Percentiles rank a stretch among this genome's conserved stretches.
Evolutionary conservation across 92 coral and sea anemone genomes (phyloP).

Genomic region (Ricordea florida): DNA sequence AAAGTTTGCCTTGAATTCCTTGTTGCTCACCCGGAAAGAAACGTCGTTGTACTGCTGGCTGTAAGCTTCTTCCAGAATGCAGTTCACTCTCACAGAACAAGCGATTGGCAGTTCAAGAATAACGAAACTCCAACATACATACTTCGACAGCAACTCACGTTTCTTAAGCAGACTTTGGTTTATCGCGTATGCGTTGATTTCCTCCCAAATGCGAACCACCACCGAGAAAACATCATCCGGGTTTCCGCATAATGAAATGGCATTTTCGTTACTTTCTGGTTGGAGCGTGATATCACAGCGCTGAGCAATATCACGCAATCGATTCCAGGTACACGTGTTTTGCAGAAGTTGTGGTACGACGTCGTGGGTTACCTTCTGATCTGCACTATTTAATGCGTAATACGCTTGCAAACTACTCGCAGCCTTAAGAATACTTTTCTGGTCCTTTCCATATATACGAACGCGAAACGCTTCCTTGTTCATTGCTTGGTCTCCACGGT

Average conservation of each 20-base stretch:
- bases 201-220: constrained; percentile 58
- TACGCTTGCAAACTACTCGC: background rate
- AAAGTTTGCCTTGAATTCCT: background rate
- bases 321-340: constrained; percentile 6
- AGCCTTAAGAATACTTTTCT: background rate
- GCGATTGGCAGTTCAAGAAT: constrained; percentile 16
- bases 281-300: constrained; percentile 34
- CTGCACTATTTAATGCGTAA: constrained; percentile 29
- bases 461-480: no score
- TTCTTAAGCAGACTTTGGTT: constrained; percentile 55
- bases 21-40: background rate
- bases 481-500: no score
- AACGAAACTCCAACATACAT: constrained; percentile 63
- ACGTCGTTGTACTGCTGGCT: background rate
- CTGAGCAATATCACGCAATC: constrained; percentile 22
- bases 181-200: constrained; percentile 49
- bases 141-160: constrained; percentile 59
- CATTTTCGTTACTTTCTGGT: constrained; percentile 21
- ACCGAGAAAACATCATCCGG: constrained; percentile 62
- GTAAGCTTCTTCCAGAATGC: constrained; percentile 71
- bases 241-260: constrained; percentile 63
- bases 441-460: constrained; percentile 35
- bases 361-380: constrained; percentile 48
- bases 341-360: constrained; percentile 44
- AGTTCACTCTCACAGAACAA: constrained; percentile 57